Conservation (phyloP, 2,113 vertebrate species). For the Anseranas semipalmata region DNA sequence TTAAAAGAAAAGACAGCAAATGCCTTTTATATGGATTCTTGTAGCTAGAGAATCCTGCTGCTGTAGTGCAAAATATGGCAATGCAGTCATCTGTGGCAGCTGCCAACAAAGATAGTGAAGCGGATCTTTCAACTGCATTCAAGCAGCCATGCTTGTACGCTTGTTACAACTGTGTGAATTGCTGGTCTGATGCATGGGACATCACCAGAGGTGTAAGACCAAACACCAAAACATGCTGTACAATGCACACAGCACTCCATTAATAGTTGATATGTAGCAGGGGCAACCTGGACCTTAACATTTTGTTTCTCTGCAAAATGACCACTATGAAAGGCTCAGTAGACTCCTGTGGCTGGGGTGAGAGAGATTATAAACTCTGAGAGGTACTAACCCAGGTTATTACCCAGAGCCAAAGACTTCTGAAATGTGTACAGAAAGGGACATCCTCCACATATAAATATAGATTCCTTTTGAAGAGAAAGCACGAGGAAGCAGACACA, state of each 20-base stretch:
- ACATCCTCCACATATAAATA: background rate
- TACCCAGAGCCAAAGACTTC: background rate
- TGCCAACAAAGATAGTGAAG: background rate
- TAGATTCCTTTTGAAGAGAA: background rate
- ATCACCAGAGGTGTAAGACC: background rate
- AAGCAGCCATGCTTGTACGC: background rate
- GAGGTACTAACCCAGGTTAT: background rate
- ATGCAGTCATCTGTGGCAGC: background rate
- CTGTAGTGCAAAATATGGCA: background rate
- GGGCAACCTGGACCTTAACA: background rate
- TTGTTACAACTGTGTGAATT: background rate
- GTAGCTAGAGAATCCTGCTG: background rate
- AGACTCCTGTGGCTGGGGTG: background rate
- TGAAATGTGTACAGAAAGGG: background rate
- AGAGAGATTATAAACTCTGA: background rate
- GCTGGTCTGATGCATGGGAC: background rate
- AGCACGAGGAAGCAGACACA: background rate
- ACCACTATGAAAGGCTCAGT: background rate
- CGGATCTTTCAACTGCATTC: background rate
- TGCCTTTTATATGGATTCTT: background rate
- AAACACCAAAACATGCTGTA: background rate
- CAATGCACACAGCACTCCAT: background rate
- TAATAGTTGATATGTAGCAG: background rate
- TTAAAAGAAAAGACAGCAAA: background rate
- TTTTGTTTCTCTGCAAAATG: background rate